These are phyloP conservation scores for Aphelenchoides besseyi DNA, from an alignment of 1,140 invertebrate genomes.

Conservation along the genomic window DNA sequence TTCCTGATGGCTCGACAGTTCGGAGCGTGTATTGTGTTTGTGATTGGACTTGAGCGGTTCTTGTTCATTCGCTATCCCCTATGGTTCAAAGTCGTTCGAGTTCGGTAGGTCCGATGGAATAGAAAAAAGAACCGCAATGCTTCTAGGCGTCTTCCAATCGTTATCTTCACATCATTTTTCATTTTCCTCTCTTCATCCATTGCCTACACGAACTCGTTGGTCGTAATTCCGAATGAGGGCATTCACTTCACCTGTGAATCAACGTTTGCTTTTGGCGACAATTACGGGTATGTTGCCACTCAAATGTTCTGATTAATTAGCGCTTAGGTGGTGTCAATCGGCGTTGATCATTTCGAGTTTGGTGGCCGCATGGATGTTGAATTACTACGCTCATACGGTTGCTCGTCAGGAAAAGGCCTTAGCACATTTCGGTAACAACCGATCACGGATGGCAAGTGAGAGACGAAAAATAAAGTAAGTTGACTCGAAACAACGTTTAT, in stretches of 20 bases:
- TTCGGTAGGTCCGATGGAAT: constrained; percentile 29
- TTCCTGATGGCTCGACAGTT: constrained; percentile 31
- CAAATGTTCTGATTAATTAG: constrained; percentile 1
- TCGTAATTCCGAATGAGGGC: constrained; percentile 30
- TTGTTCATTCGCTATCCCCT: constrained; percentile 38
- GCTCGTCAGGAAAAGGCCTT: constrained; percentile 22
- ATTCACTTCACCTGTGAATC: constrained; percentile 38
- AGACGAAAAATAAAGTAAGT: constrained; percentile 33
- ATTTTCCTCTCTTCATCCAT: constrained; percentile 29
- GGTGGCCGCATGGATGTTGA: constrained; percentile 22
- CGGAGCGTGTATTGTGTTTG: constrained; percentile 29
- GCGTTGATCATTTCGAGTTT: constrained; percentile 21
- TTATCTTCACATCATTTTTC: constrained; percentile 37
- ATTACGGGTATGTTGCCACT: constrained; percentile 33
- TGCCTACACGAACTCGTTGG: constrained; percentile 33
- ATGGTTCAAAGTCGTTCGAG: constrained; percentile 34
- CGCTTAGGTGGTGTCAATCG: constrained; percentile 36
- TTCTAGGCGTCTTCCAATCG: constrained; percentile 34
- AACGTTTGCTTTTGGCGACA: constrained; percentile 42
- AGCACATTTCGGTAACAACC: constrained; percentile 33
- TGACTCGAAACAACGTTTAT: not conserved
- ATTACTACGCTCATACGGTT: constrained; percentile 25
- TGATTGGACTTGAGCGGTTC: constrained; percentile 40
- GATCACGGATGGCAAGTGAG: constrained; percentile 20
- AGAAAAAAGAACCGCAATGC: not conserved